phyloP scores from a whole-genome alignment of 2,888 invertebrate species.

The Trachelus tabidus region DNA sequence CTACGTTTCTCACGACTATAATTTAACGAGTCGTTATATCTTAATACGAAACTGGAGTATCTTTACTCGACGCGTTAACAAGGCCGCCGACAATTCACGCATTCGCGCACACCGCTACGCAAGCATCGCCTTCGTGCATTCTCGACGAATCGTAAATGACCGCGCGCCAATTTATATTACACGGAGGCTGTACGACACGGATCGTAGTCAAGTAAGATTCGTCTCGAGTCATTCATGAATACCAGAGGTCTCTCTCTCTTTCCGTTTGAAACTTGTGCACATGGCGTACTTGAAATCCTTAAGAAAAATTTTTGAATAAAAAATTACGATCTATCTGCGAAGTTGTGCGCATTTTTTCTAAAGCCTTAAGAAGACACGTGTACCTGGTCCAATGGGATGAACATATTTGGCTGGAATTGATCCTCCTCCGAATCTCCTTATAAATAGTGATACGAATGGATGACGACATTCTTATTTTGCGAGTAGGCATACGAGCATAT shows the following conservation, averaged over 20 bases:
- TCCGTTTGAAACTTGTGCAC: not conserved
- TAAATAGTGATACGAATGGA: not conserved
- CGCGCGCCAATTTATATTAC: not conserved
- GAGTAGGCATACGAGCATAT: not conserved
- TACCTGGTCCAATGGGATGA: not conserved
- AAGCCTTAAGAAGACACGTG: not conserved
- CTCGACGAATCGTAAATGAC: not conserved
- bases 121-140: not conserved
- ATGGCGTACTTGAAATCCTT: not conserved
- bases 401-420: not conserved
- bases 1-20: not conserved
- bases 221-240: not conserved
- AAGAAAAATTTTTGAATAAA: not conserved
- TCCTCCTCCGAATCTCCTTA: not conserved
- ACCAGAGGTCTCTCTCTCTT: not conserved
- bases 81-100: conserved; percentile 1
- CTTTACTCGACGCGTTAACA: not conserved
- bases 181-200: not conserved
- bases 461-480: conserved; percentile 1
- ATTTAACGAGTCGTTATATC: not conserved
- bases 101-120: not conserved
- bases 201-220: not conserved
- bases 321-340: not conserved
- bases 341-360: not conserved
- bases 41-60: conserved; percentile 2